Evolutionary conservation across 2,113 vertebrate species (phyloP).

Genomic region (Pelobates fuscus): DNA sequence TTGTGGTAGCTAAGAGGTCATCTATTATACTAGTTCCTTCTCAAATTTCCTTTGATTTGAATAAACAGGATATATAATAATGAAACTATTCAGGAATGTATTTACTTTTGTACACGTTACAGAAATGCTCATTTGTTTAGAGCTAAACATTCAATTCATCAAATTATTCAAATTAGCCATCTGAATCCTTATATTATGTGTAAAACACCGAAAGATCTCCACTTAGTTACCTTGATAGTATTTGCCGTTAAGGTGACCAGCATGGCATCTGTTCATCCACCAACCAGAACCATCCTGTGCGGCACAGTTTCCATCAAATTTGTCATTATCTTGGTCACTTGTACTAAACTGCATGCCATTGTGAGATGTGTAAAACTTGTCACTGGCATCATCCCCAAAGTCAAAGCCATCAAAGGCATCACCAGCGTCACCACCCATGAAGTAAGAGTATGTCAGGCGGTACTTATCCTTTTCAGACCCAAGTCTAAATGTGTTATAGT

Average conservation of each 20-base stretch:
- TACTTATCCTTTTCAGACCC: slow-evolving; percentile 81
- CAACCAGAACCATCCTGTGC: slow-evolving; percentile 90
- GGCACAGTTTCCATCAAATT: slow-evolving; percentile 83
- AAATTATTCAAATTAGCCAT: no score
- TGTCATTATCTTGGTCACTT: slow-evolving; percentile 87
- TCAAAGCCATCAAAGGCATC: slow-evolving; percentile 86
- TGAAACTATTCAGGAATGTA: no score
- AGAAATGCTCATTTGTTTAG: no score
- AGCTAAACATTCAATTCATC: no score
- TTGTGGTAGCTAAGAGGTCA: no score
- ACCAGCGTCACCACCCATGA: slow-evolving; percentile 82
- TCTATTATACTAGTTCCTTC: no score
- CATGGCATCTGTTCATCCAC: slow-evolving; percentile 99
- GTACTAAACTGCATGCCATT: slow-evolving; percentile 95
- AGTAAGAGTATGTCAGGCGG: slow-evolving; percentile 83
- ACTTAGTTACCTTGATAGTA: slow-evolving; percentile 75
- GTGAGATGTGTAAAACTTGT: slow-evolving; percentile 85
- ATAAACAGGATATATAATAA: no score
- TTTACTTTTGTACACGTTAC: no score
- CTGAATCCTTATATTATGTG: no score
- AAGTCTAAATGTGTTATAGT: slow-evolving; percentile 85
- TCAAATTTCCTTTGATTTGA: no score
- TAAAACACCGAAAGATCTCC: no score
- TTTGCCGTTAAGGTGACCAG: slow-evolving; percentile 90
- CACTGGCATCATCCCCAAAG: slow-evolving; percentile 85